Evolutionary conservation across 2,888 invertebrate species (phyloP).

Genomic region (Deroplatys truncata): DNA sequence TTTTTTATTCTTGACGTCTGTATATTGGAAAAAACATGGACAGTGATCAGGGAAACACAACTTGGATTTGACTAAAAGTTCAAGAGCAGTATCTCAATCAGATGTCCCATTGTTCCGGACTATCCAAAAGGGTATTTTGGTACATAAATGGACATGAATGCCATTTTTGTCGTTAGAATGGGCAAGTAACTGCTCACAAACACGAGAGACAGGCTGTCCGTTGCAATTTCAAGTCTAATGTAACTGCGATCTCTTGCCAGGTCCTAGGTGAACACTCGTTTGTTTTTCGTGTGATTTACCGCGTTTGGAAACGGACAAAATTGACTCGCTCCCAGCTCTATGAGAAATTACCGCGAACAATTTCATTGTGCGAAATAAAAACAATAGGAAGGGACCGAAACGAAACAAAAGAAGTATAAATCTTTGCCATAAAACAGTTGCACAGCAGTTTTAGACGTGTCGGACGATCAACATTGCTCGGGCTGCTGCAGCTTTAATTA

Average conservation of each 20-base stretch:
- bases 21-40: no score
- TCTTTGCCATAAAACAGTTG: not conserved
- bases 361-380: not conserved
- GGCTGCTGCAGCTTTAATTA: not conserved
- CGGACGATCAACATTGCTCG: not conserved
- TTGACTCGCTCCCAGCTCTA: not conserved
- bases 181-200: not conserved
- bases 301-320: not conserved
- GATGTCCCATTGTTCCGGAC: no score
- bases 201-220: not conserved
- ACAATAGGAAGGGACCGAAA: not conserved
- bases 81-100: no score
- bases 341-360: not conserved
- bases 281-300: not conserved
- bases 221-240: not conserved
- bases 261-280: not conserved
- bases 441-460: slow-evolving; percentile 6
- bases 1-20: no score
- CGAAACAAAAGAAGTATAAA: slow-evolving; percentile 5
- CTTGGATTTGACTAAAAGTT: no score
- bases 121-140: no score
- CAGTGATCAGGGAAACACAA: no score
- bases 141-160: not conserved
- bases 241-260: not conserved
- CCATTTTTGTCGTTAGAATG: not conserved